phyloP scores from a whole-genome alignment of 1,140 invertebrate genomes.

The Bombus cullumanus region DNA sequence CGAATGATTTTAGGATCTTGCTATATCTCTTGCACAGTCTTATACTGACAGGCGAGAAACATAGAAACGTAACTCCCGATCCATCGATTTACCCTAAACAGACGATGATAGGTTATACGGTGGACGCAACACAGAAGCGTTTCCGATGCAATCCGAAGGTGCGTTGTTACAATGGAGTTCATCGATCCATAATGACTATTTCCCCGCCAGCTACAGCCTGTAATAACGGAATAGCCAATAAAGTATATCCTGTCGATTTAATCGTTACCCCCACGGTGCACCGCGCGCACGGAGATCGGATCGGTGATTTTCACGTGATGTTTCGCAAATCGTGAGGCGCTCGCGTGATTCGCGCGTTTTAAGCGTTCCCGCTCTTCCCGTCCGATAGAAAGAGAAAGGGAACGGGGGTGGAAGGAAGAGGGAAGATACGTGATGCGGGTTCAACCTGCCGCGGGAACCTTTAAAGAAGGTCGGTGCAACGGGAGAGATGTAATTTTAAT shows the following conservation, averaged over 20 bases:
- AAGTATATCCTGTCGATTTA: slow-evolving; percentile 53
- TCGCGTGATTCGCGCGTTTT: slow-evolving; percentile 34
- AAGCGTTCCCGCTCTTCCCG: not conserved
- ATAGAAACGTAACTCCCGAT: not conserved
- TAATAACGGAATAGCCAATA: slow-evolving; percentile 55
- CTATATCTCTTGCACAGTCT: not conserved
- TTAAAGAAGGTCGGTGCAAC: slow-evolving; percentile 7
- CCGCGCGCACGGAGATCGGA: slow-evolving; percentile 7
- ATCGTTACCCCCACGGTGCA: slow-evolving; percentile 23
- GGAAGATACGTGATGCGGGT: not conserved
- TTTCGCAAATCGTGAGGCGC: slow-evolving; percentile 24
- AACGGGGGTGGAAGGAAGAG: not conserved
- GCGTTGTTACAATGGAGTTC: slow-evolving; percentile 51
- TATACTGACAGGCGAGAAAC: not conserved
- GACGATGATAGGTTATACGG: not conserved
- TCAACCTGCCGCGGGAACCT: slow-evolving; percentile 12
- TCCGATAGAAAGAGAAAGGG: not conserved
- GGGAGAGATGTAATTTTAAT: slow-evolving; percentile 13
- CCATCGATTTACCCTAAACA: not conserved
- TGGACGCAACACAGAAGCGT: slow-evolving; percentile 1
- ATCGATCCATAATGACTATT: slow-evolving; percentile 62
- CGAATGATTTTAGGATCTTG: not conserved
- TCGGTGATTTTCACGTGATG: slow-evolving; percentile 25
- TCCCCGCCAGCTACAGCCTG: slow-evolving; percentile 1
- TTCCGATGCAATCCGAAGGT: slow-evolving; percentile 20